Conservation (phyloP, 2,797 vertebrate species). For the Alcedo atthis region DNA sequence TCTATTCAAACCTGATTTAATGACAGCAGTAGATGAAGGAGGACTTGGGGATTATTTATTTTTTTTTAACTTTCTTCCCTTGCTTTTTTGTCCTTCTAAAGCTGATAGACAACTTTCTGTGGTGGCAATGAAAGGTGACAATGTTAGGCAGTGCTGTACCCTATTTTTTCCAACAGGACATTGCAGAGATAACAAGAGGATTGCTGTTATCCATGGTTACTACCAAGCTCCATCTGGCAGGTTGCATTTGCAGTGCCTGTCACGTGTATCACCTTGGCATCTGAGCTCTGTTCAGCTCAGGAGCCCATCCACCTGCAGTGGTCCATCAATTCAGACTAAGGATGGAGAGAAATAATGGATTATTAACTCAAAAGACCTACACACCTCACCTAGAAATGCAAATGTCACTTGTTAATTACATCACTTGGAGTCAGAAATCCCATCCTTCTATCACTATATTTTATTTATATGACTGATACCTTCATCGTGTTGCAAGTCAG, state of each 20-base stretch:
- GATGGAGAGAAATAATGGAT: not conserved
- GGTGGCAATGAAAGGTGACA: constrained; percentile 25
- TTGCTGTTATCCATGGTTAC: not conserved
- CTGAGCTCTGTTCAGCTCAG: not conserved
- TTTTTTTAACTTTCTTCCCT: not conserved
- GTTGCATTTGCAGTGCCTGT: not conserved
- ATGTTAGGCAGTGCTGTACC: constrained; percentile 5
- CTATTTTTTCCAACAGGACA: not conserved
- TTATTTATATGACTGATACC: not conserved
- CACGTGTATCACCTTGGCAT: not conserved
- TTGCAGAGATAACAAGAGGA: not conserved
- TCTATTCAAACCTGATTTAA: constrained; percentile 1
- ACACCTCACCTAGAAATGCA: not conserved
- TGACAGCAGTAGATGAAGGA: not conserved
- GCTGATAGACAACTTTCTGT: constrained; percentile 10
- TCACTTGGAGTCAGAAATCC: not conserved
- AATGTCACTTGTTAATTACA: not conserved
- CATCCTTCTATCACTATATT: not conserved
- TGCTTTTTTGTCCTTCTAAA: constrained; percentile 20
- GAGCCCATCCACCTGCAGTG: not conserved
- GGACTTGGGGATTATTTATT: not conserved
- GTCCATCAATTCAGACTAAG: not conserved
- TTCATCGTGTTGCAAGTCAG: not conserved
- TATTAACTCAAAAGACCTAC: not conserved
- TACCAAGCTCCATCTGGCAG: not conserved